phyloP scores from a whole-genome alignment of 2,113 vertebrate genomes.

The Syngnathus scovelli region DNA sequence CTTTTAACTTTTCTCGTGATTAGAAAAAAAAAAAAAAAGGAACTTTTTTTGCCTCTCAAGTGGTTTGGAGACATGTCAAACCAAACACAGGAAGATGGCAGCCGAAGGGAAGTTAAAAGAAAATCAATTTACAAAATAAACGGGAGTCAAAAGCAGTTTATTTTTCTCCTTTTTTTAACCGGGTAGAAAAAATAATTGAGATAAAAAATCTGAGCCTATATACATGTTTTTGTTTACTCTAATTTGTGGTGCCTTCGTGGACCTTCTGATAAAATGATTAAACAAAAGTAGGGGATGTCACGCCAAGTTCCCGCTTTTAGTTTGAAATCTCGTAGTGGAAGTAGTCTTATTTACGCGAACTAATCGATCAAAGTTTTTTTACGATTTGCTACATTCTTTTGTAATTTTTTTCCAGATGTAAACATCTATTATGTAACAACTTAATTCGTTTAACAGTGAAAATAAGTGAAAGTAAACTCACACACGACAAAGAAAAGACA shows the following conservation, averaged over 20 bases:
- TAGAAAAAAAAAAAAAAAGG: neutral
- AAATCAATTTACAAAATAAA: neutral
- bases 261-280: neutral
- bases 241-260: neutral
- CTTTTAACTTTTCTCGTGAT: neutral
- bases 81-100: neutral
- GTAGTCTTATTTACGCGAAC: neutral
- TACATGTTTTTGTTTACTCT: neutral
- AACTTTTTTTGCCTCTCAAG: neutral
- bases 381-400: neutral
- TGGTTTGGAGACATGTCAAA: neutral
- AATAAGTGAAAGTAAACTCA: neutral
- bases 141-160: neutral
- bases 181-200: neutral
- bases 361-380: neutral
- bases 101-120: neutral
- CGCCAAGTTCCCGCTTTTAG: conserved; percentile 3
- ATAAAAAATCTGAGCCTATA: too few species aligned
- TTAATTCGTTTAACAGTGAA: neutral
- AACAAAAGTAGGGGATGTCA: too few species aligned
- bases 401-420: neutral
- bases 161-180: neutral
- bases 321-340: conserved; percentile 10
- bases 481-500: neutral
- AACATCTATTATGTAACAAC: neutral